Evolutionary conservation across 1,140 invertebrate species (phyloP), one percentile per base, ranked within the genome.

Genomic region (Centruroides vittatus): DNA sequence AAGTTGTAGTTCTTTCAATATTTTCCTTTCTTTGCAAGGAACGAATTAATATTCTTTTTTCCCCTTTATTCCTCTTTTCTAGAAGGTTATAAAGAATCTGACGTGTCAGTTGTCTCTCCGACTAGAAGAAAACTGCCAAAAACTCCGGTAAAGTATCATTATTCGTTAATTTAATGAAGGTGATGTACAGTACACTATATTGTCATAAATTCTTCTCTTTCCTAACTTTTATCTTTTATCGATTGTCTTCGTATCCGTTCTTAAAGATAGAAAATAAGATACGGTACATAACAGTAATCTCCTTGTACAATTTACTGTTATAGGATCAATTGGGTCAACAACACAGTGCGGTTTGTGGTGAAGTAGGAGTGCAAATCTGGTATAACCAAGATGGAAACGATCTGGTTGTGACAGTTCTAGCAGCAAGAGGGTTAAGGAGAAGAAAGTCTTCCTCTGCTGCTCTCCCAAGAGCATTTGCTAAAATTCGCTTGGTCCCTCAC

Each of bases 101-200:
- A 53, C 3, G 23, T 34, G 5, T 23, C 51, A 7, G 35, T 53
- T 47, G 13, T 86, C 64, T 89, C 86, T 70, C 87, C 88, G 69
- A 89, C 87, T 67, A 82, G 88, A 80, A 82, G 88, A 81, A 91
- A 90, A 84, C 80, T 92, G 75, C 89, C 89, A 75, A 90, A 90
- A 82, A 90, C 88, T 78, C 89, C 89, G 85, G 87, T 90, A 65
- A 35, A 67, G 60, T 3, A 62, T 65, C 60, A 83, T 80, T 41
- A 53, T 41, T 41, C 23, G 23, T 23, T 23, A 23, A 23, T 23
- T 23, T 23, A 23, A 23, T 23, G 23, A 23, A 23, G 23, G 23
- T 23, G 23, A 23, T 23, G 23, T 23, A 23, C 23, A 23, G 23
- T 23, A 23, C 23, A 23, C 23, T 23, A 23, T 23, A 23, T 23